Conservation (phyloP, 1,140 invertebrate species). For the Cydia amplana region DNA sequence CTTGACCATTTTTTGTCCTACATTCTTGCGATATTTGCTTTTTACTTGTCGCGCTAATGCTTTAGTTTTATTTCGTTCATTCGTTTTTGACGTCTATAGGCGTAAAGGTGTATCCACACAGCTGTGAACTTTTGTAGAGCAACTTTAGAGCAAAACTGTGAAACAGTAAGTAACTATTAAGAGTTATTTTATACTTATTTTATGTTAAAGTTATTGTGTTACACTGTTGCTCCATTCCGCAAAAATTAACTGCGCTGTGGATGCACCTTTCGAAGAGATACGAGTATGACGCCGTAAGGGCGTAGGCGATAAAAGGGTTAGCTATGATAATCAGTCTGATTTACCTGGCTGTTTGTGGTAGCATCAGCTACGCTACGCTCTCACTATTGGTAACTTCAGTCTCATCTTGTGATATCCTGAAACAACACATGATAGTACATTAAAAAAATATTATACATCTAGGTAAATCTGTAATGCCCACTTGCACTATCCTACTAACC, state of each 20-base stretch:
- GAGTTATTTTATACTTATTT: too few relatives aligned
- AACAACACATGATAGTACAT: not conserved
- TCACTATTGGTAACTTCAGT: not conserved
- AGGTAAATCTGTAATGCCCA: too few relatives aligned
- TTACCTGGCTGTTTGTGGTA: not conserved
- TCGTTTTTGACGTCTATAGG: not conserved
- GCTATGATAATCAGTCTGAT: not conserved
- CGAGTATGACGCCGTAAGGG: too few relatives aligned
- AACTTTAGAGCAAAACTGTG: not conserved
- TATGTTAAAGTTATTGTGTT: not conserved
- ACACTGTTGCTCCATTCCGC: too few relatives aligned
- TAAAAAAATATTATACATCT: too few relatives aligned
- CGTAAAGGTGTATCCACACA: not conserved
- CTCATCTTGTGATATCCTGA: conserved; percentile 13
- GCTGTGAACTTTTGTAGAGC: not conserved
- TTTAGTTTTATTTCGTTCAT: not conserved
- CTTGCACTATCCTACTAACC: too few relatives aligned
- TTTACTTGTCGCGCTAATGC: too few relatives aligned
- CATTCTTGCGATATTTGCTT: too few relatives aligned
- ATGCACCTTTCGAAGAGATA: not conserved
- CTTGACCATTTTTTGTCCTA: too few relatives aligned
- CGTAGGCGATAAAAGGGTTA: not conserved
- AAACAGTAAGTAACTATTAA: too few relatives aligned
- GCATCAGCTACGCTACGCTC: not conserved
- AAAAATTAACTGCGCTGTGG: too few relatives aligned